Conservation (phyloP, 2,888 invertebrate species). For the Cinara cedri region DNA sequence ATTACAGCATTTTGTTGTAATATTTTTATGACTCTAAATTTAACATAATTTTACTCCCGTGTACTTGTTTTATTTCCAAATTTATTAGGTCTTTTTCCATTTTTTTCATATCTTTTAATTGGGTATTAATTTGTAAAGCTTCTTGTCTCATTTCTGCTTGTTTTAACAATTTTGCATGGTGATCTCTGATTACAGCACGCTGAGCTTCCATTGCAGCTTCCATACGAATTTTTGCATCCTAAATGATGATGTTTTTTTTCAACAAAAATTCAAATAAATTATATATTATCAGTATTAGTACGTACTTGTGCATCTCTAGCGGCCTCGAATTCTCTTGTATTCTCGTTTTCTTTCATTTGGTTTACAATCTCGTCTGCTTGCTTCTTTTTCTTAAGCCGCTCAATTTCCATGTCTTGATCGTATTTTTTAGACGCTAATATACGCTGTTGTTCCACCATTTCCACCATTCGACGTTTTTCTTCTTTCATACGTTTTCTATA, state of each 20-base stretch:
- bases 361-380: conserved; percentile 62
- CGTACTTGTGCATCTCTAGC: conserved; percentile 17
- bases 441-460: conserved; percentile 75
- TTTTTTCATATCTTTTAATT: conserved; percentile 13
- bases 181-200: not conserved
- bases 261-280: no score
- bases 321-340: conserved; percentile 62
- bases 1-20: no score
- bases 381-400: conserved; percentile 65
- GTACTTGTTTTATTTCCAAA: conserved; percentile 19
- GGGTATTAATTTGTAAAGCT: conserved; percentile 13
- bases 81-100: not conserved
- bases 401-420: conserved; percentile 66
- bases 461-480: conserved; percentile 67
- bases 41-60: not conserved
- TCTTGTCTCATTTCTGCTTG: conserved; percentile 32
- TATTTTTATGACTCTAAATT: not conserved
- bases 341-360: conserved; percentile 67
- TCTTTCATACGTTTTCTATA: conserved; percentile 62
- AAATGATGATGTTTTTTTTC: not conserved
- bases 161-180: conserved; percentile 9
- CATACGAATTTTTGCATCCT: conserved; percentile 18
- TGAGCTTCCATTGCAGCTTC: conserved; percentile 9
- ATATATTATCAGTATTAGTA: not conserved
- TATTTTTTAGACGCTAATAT: conserved; percentile 67